Conservation (phyloP, 2,888 invertebrate genomes). For the Neoascia interrupta region DNA sequence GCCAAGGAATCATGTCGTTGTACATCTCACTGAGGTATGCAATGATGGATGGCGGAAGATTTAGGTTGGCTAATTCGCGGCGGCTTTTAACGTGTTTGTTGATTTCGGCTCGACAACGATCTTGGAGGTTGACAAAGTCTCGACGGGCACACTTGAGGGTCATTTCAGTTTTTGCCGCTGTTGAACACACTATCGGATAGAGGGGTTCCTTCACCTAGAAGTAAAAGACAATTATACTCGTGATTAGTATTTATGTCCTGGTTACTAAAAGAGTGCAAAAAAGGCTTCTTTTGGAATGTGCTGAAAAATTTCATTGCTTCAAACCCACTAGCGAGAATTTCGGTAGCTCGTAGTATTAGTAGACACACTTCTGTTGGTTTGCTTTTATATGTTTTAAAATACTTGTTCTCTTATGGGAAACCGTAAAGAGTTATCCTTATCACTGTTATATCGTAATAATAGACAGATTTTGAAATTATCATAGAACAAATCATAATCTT, state of each 20-base stretch:
- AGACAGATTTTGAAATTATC: too few species aligned
- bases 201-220: constrained; percentile 82
- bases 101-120: constrained; percentile 84
- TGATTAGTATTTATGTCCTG: too few species aligned
- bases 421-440: too few species aligned
- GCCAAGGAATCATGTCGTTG: constrained; percentile 77
- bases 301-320: too few species aligned
- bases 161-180: constrained; percentile 88
- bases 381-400: too few species aligned
- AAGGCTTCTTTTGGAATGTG: background rate
- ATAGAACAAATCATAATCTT: too few species aligned
- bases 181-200: constrained; percentile 86
- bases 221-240: too few species aligned
- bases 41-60: constrained; percentile 82
- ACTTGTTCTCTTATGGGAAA: too few species aligned
- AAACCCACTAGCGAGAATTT: too few species aligned
- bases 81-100: constrained; percentile 81
- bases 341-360: too few species aligned
- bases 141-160: constrained; percentile 82
- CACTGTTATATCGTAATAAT: too few species aligned
- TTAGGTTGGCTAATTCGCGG: constrained; percentile 81
- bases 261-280: background rate
- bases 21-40: constrained; percentile 82
- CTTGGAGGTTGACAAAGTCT: constrained; percentile 85
- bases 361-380: too few species aligned